These are phyloP conservation scores for Pangasius sanitwongsei DNA, from an alignment of 2,797 vertebrate species.

Conservation along the genomic window DNA sequence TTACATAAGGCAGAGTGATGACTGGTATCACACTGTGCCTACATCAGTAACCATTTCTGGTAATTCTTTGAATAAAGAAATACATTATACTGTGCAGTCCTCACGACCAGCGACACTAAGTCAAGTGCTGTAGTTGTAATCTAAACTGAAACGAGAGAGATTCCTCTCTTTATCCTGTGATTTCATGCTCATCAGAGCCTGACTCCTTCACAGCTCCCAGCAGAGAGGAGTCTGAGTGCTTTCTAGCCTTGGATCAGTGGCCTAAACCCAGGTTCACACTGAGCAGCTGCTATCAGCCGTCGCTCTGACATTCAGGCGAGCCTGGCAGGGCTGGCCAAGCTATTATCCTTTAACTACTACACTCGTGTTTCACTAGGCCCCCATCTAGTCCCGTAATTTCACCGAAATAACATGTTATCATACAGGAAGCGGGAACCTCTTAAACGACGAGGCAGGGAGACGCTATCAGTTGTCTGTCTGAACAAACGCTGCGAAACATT, in stretches of 20 bases:
- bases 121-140: conserved; percentile 44
- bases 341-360: conserved; percentile 58
- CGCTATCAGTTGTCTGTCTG: conserved; percentile 66
- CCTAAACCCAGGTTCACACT: conserved; percentile 46
- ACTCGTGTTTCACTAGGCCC: conserved; percentile 60
- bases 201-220: conserved; percentile 44
- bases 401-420: conserved; percentile 62
- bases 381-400: conserved; percentile 63
- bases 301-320: conserved; percentile 42
- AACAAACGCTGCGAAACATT: conserved; percentile 74
- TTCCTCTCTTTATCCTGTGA: conserved; percentile 51
- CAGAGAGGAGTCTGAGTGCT: conserved; percentile 39
- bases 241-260: conserved; percentile 50
- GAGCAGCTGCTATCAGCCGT: conserved; percentile 43
- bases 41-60: background rate
- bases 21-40: background rate
- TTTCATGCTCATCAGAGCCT: conserved; percentile 52
- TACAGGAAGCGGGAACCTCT: conserved; percentile 72
- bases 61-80: conserved; percentile 40
- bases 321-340: conserved; percentile 42
- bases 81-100: conserved; percentile 37
- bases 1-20: background rate
- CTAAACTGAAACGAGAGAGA: conserved; percentile 48
- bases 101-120: conserved; percentile 43
- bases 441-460: conserved; percentile 68